Percentiles rank a stretch among this genome's conserved stretches.
Evolutionary conservation across 2,113 vertebrate genomes (phyloP).

Genomic region (Sus scrofa): T2T-Sscrofa CM000812.6:176303001-176303500

Average conservation of each 20-base stretch:
- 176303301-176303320: not conserved
- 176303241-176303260: not conserved
- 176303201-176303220: too few relatives aligned
- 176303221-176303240: too few relatives aligned
- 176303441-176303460: not conserved
- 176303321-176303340: not conserved
- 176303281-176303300: not conserved
- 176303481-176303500: not conserved
- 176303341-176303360: not conserved
- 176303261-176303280: not conserved
- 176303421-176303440: not conserved
- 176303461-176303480: not conserved
- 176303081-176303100: conserved; percentile 20
- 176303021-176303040: not conserved
- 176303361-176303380: not conserved
- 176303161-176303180: too few relatives aligned
- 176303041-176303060: not conserved
- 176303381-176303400: not conserved
- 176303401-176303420: not conserved
- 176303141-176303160: too few relatives aligned
- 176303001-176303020: not conserved
- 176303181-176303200: too few relatives aligned
- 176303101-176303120: too few relatives aligned
- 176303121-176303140: too few relatives aligned
- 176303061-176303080: not conserved